phyloP scores from a whole-genome alignment of 2,888 invertebrate species.

The Craniophora ligustri region DNA sequence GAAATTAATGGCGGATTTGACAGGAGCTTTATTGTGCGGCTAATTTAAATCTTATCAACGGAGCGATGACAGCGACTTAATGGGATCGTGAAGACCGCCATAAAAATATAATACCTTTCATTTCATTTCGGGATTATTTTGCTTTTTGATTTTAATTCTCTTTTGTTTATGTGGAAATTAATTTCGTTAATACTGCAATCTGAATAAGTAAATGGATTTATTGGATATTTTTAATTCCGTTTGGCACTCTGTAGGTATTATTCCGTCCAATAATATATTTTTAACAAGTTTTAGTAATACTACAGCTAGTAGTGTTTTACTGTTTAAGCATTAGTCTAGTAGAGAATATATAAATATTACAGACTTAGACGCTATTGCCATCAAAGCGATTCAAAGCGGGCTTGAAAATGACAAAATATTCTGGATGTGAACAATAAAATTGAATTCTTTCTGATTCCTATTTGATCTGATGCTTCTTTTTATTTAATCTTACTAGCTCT shows the following conservation, averaged over 20 bases:
- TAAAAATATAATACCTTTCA: constrained; percentile 75
- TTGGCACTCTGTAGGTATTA: not conserved
- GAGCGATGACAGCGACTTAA: constrained; percentile 86
- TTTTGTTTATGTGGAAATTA: constrained; percentile 63
- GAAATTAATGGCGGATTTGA: constrained; percentile 88
- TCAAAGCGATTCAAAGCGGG: no score
- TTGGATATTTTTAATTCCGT: constrained; percentile 4
- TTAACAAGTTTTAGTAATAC: no score
- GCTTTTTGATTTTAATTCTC: constrained; percentile 56
- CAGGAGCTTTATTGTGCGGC: constrained; percentile 86
- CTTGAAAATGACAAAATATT: no score
- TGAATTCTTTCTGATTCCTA: no score
- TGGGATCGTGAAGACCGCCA: constrained; percentile 83
- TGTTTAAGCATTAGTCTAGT: no score
- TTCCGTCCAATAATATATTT: not conserved
- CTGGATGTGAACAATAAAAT: no score
- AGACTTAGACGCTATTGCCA: no score
- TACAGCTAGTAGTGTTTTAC: no score
- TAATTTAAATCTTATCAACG: constrained; percentile 88
- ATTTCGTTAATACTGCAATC: constrained; percentile 56
- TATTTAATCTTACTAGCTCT: no score
- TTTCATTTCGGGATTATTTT: constrained; percentile 55
- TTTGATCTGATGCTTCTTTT: no score
- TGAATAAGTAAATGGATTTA: constrained; percentile 30
- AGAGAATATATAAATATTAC: no score